phyloP scores from a whole-genome alignment of 2,888 invertebrate species.

The Salpingus planirostris region DNA sequence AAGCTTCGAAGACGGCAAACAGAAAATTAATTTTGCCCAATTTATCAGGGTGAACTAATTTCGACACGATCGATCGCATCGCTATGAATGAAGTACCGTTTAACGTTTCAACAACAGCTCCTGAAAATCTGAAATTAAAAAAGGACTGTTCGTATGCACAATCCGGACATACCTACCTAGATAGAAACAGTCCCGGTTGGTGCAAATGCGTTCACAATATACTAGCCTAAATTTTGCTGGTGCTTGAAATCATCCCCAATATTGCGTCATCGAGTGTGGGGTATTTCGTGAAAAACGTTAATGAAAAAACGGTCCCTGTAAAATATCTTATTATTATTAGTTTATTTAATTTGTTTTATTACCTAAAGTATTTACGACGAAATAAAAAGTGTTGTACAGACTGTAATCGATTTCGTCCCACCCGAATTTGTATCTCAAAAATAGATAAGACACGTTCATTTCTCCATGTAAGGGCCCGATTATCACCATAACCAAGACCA shows the following conservation, averaged over 20 bases:
- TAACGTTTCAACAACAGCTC: slow-evolving; percentile 45
- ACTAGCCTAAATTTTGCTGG: slow-evolving; percentile 34
- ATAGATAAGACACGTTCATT: slow-evolving; percentile 48
- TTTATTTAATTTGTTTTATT: slow-evolving; percentile 1
- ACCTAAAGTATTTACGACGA: slow-evolving; percentile 27
- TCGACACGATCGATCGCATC: slow-evolving; percentile 48
- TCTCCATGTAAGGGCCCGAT: slow-evolving; percentile 51
- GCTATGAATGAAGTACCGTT: slow-evolving; percentile 46
- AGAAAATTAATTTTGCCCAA: slow-evolving; percentile 47
- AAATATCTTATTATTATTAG: no score
- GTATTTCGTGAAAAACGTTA: slow-evolving; percentile 30
- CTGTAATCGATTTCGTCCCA: slow-evolving; percentile 53
- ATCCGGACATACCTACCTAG: slow-evolving; percentile 32
- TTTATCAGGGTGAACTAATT: slow-evolving; percentile 48
- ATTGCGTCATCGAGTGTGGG: slow-evolving; percentile 33
- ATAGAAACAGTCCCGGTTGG: slow-evolving; percentile 27
- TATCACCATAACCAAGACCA: slow-evolving; percentile 44
- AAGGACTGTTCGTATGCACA: no score
- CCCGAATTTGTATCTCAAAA: slow-evolving; percentile 47
- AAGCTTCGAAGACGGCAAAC: slow-evolving; percentile 32
- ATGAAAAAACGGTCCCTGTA: slow-evolving; percentile 29
- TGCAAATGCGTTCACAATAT: slow-evolving; percentile 36
- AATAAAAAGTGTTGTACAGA: slow-evolving; percentile 49
- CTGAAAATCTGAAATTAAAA: no score
- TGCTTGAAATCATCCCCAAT: slow-evolving; percentile 33